Base-by-base conservation (phyloP, 2,113 vertebrate genomes). In the Psittacara wagleri region DNA sequence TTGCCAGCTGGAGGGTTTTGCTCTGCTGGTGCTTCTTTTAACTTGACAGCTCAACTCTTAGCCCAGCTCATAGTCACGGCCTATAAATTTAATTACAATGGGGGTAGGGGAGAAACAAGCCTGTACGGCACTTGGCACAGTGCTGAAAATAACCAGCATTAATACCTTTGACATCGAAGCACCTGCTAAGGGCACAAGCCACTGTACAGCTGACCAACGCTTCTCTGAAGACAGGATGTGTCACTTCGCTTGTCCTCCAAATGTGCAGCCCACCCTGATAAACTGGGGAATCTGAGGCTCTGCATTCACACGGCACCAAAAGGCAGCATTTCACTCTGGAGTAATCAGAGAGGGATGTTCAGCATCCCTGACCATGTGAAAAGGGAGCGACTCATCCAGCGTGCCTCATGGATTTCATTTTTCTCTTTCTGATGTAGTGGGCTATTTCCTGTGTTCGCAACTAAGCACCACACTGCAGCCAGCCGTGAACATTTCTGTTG, bases 121-220 rank as follows among this genome's bases (percentile, higher is more conserved):
- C n/a, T 22, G 72, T 73, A 49, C 5, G 0, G 72, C 44, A 20
- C 87, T 76, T 74, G 88, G 91, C 68, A 92, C 89, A 78, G 91
- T 0, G 10, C 93, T 94, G 95, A 66, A 93, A 93, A 97, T 92
- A 95, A 86, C 63, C 54, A 43, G 87, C 64, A 96, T 94, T 94
- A 85, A 95, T 92, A 88, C 63, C 90, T 94, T 73, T 90, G 91
- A 96, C 96, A 95, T 14, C 72, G 95, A 97, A 87, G 85, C 57
- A 90, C 92, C 92, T 94, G 92, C 91, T 92, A 46, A 94, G 95
- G 94, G 94, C 91, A 82, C 43, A 78, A 80, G 44, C 64, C 3
- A 9, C 70, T 43, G 28, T 35, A 27, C 79, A 92, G 78, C 83
- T 77, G 83, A 89, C 41, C 10, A 2, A 89, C 88, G 78, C 68